These are phyloP conservation scores for Rhopalosiphum padi DNA, from an alignment of 1,140 invertebrate species.

Conservation along the genomic window DNA sequence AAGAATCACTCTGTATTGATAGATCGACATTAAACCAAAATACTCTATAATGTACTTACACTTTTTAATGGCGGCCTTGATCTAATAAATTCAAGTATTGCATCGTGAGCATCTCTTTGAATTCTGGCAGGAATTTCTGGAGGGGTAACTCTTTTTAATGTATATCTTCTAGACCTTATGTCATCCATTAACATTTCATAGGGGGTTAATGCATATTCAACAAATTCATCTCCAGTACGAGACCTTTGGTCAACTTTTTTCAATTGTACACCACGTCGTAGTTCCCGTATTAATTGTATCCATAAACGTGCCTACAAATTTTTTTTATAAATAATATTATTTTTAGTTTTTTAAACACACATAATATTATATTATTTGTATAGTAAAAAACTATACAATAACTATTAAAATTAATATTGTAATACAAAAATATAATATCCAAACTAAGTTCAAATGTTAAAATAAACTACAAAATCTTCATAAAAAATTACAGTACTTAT, in stretches of 20 bases:
- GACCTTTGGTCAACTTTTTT: slow-evolving; percentile 84
- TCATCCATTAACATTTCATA: slow-evolving; percentile 98
- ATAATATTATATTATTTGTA: background rate
- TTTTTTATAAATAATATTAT: slow-evolving; percentile 37
- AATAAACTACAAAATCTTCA: background rate
- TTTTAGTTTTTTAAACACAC: background rate
- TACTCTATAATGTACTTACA: slow-evolving; percentile 68
- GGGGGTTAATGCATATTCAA: slow-evolving; percentile 94
- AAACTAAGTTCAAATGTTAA: background rate
- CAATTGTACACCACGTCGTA: slow-evolving; percentile 84
- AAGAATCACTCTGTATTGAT: too few species aligned
- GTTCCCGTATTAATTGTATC: slow-evolving; percentile 93
- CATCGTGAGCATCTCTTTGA: slow-evolving; percentile 92
- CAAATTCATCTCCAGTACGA: slow-evolving; percentile 60
- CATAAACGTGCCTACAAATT: slow-evolving; percentile 85
- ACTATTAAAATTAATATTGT: background rate
- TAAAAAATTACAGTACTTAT: background rate
- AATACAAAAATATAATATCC: background rate
- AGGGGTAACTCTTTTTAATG: slow-evolving; percentile 79
- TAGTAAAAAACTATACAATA: background rate
- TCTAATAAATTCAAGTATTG: slow-evolving; percentile 95
- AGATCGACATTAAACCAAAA: background rate
- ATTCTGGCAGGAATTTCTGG: slow-evolving; percentile 81
- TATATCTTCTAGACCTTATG: slow-evolving; percentile 87
- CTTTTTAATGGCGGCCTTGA: slow-evolving; percentile 92